These are phyloP conservation scores for Sebastes hubbsi DNA, from an alignment of 2,797 vertebrate species.

Conservation along the genomic window DNA sequence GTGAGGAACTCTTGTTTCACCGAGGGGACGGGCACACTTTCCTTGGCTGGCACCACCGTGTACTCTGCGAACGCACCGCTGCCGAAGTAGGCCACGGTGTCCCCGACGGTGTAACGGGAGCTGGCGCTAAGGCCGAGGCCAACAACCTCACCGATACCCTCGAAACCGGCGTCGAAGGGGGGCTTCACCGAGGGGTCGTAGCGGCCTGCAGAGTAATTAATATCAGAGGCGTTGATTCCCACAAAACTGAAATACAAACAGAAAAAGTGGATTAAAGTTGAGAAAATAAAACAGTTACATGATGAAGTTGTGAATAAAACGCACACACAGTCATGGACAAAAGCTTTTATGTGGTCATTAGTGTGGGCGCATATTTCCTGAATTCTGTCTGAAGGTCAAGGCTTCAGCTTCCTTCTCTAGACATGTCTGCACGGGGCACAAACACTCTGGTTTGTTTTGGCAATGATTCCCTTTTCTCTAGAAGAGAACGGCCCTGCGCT, in stretches of 20 bases:
- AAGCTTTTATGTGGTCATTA: conserved; percentile 31
- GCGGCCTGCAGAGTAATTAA: conserved; percentile 92
- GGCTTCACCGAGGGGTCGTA: conserved; percentile 87
- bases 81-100: conserved; percentile 87
- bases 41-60: conserved; percentile 84
- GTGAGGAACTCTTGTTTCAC: conserved; percentile 88
- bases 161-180: conserved; percentile 91
- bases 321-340: background rate
- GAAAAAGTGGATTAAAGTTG: conserved; percentile 9
- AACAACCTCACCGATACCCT: conserved; percentile 92
- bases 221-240: conserved; percentile 95
- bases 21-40: conserved; percentile 81
- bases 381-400: conserved; percentile 61
- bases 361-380: conserved; percentile 16
- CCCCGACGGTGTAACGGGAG: conserved; percentile 84
- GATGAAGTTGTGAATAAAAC: background rate
- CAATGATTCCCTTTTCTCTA: conserved; percentile 52
- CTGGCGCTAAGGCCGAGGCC: conserved; percentile 92
- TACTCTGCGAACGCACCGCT: conserved; percentile 92
- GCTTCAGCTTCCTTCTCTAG: conserved; percentile 42
- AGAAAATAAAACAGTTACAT: conserved; percentile 5
- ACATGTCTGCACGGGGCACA: conserved; percentile 42
- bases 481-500: conserved; percentile 57
- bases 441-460: conserved; percentile 66
- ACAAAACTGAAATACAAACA: conserved; percentile 85